phyloP scores from a whole-genome alignment of 2,888 invertebrate species.

The Ochropacha duplaris region DNA sequence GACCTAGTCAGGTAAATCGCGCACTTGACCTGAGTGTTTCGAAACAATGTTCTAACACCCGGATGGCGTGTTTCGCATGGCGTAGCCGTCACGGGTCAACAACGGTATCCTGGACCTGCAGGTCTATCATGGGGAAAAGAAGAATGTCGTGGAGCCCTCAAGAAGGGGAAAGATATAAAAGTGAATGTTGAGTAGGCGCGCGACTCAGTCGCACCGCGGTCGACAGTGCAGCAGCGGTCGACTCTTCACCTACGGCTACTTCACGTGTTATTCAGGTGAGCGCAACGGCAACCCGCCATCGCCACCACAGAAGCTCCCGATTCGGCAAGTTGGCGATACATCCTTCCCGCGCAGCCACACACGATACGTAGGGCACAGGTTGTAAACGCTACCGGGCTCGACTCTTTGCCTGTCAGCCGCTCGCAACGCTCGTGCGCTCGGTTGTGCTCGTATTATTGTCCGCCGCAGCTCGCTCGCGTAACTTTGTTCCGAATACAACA shows the following conservation, averaged over 20 bases:
- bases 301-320: neutral
- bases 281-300: no score
- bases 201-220: conserved; percentile 69
- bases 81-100: conserved; percentile 51
- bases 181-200: conserved; percentile 59
- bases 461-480: conserved; percentile 43
- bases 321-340: neutral
- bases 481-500: conserved; percentile 37
- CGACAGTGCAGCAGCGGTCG: conserved; percentile 49
- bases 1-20: conserved; percentile 15
- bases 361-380: conserved; percentile 31
- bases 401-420: conserved; percentile 33
- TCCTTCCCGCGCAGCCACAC: conserved; percentile 31
- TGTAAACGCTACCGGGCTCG: conserved; percentile 20
- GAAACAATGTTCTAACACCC: conserved; percentile 38
- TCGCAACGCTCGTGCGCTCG: conserved; percentile 40
- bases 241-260: conserved; percentile 22
- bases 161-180: conserved; percentile 75
- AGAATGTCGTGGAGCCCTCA: conserved; percentile 45
- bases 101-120: conserved; percentile 48
- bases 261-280: conserved; percentile 43
- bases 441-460: conserved; percentile 19
- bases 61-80: conserved; percentile 26
- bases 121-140: conserved; percentile 49
- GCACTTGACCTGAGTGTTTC: conserved; percentile 37